Percentiles rank a stretch among this genome's conserved stretches.
These are phyloP conservation scores for Pluvialis apricaria DNA, from an alignment of 2,113 vertebrate species.

Conservation along the genomic window DNA sequence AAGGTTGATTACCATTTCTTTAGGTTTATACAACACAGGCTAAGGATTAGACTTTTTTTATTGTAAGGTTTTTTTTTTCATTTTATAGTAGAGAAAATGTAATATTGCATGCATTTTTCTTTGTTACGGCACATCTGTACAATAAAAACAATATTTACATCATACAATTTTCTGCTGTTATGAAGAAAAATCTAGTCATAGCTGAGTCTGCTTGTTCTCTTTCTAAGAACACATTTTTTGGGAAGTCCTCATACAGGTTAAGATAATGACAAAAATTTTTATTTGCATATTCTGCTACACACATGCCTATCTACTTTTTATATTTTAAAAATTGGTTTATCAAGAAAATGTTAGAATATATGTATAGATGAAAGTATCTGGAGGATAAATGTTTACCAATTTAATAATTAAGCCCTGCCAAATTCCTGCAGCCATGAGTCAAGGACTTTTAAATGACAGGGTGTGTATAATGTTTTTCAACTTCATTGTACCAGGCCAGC, in stretches of 20 bases:
- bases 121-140: conserved; percentile 48
- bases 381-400: not conserved
- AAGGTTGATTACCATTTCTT: conserved; percentile 68
- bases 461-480: not conserved
- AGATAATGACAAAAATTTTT: not conserved
- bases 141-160: conserved; percentile 61
- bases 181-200: conserved; percentile 29
- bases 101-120: conserved; percentile 52
- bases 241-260: not conserved
- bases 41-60: conserved; percentile 54
- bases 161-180: conserved; percentile 36
- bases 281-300: not conserved
- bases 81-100: conserved; percentile 54
- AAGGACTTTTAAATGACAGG: conserved; percentile 45
- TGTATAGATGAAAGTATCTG: not conserved
- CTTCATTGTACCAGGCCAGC: not conserved
- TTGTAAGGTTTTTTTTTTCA: conserved; percentile 50
- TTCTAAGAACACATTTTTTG: conserved; percentile 2
- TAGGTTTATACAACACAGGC: conserved; percentile 54
- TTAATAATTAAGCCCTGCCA: not conserved
- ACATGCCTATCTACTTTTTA: not conserved
- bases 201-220: conserved; percentile 22
- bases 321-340: not conserved
- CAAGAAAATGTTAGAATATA: not conserved
- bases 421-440: conserved; percentile 18